These are phyloP conservation scores for Girardia tigrina DNA, from an alignment of 2,888 invertebrate species.

Conservation along the genomic window DNA sequence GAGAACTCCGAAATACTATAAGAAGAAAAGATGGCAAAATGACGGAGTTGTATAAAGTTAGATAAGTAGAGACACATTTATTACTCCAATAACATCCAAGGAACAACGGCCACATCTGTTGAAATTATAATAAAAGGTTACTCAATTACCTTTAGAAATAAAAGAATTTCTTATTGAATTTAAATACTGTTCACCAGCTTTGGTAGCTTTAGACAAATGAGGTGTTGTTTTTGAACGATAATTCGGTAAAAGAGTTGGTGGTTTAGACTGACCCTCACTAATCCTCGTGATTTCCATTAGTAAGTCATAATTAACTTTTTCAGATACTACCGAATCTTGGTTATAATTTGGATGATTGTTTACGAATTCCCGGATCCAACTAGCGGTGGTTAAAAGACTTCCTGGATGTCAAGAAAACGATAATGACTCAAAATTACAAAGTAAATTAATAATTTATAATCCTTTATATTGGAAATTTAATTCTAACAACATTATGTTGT, in stretches of 20 bases:
- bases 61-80: neutral
- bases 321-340: conserved; percentile 73
- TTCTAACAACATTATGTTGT: neutral
- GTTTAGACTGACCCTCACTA: neutral
- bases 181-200: conserved; percentile 24
- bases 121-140: neutral
- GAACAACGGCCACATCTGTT: neutral
- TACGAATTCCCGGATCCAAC: conserved; percentile 83
- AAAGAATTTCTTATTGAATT: conserved; percentile 6
- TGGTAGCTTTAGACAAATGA: conserved; percentile 28
- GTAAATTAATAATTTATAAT: neutral
- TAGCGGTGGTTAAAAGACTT: conserved; percentile 76
- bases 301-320: conserved; percentile 77
- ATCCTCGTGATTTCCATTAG: conserved; percentile 46
- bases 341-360: conserved; percentile 73
- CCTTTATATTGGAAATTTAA: neutral
- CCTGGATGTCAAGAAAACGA: conserved; percentile 52
- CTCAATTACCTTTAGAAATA: neutral
- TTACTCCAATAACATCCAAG: neutral
- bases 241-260: conserved; percentile 5
- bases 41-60: too few species aligned
- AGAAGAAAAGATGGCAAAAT: too few species aligned
- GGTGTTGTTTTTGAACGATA: neutral
- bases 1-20: too few species aligned
- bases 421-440: neutral